Evolutionary conservation across 2,113 vertebrate genomes (phyloP), one percentile per base, ranked within the genome.

Genomic region (Carassius auratus): DNA sequence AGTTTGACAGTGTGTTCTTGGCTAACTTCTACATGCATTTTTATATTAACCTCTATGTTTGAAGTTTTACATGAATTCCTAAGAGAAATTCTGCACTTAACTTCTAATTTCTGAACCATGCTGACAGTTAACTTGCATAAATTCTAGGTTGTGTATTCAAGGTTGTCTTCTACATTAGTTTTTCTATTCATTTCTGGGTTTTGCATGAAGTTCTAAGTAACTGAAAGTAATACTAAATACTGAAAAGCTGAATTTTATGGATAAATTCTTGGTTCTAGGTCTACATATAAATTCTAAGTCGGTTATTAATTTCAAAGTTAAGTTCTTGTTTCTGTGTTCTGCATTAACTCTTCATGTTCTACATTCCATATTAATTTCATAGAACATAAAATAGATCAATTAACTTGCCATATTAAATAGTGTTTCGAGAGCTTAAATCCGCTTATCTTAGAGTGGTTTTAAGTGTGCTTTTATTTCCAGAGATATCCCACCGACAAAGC

Each of bases 401-500:
- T 3, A 17, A 69, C 7, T 33, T 68, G 14, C 3, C 26, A 33
- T 4, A 17, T 30, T 3, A 68, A 68, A 68, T 5, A 4, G 30
- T 68, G 6, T 68, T 68, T 69, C 19, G 30, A 69, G 15, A 15
- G 30, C 19, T 38, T 69, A 38, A 19, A 7, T 2, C 55, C 19
- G 5, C 61, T 64, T 23, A 26, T 23, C 69, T 12, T n/a, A 9
- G 30, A 69, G 8, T 33, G 66, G 66, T 69, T 74, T 45, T 74
- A 74, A 76, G 9, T 55, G 17, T 86, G 36, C 5, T 26, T 90
- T 30, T 78, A 21, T 75, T 23, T 90, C 0, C 94, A 98, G 98
- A 89, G 93, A 66, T 90, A 66, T 74, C 96, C 97, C 10, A 94
- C 94, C 0, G 97, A 98, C 84, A 95, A 97, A 88, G 96, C 97